Evolutionary conservation across 2,113 vertebrate species (phyloP), one percentile per base, ranked within the genome.

Genomic region (Coracopsis vasa): DNA sequence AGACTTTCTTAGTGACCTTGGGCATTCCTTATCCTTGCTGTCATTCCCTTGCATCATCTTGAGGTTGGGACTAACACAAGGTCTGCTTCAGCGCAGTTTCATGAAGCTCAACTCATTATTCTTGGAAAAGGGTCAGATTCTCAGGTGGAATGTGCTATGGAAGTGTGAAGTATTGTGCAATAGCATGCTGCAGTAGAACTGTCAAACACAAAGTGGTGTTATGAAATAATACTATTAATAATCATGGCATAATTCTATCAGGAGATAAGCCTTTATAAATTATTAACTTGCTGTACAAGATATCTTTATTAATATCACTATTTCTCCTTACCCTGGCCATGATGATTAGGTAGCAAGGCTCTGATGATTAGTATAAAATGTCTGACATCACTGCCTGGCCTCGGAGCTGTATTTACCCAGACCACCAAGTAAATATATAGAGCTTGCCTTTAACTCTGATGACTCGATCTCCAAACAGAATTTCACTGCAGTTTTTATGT

Each of bases 1-100:
- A 64, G 61, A 71, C 42, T 87, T 93, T 70, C 56, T 75, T 37
- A 31, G 14, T 69, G 90, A 93, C 92, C 94, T 92, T 79, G 58
- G 81, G 74, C 35, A 51, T 14, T 94, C 48, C 31, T 85, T 80
- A 72, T 64, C 74, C 62, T 90, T 82, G 28, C 71, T 95, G 96
- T 96, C 95, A 86, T 86, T 93, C 62, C 48, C 6, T 93, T 88
- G 93, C 62, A 93, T 93, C 88, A 65, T 96, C 92, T 94, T 13
- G 41, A 82, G 71, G 31, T 12, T 82, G 70, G 51, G 71, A 65
- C 27, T 66, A 80, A 50, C 64, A 73, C 74, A 61, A 70, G 48
- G 41, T 65, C 58, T 80, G 87, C 94, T 94, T 94, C 51, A 60
- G 88, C 79, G 51, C 42, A 45, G 37, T 53, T 93, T 88, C 73